Base-by-base conservation (phyloP, 23 tunicate genomes). In the Oikopleura dioica region DNA sequence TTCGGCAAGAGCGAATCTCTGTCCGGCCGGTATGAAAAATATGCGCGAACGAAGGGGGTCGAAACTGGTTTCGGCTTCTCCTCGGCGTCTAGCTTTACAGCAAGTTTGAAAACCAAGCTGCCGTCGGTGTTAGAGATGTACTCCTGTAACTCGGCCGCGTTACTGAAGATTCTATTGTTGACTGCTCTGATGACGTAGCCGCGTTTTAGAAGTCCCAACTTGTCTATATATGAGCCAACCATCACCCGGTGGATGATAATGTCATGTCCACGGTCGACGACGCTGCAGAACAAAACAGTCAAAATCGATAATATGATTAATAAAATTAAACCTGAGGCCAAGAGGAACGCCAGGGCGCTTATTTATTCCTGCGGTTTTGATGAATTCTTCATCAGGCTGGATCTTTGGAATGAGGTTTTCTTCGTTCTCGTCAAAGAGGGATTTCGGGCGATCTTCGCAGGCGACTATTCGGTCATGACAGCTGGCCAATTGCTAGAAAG, bases 331-430 rank as follows among this genome's bases (percentile, higher is more conserved):
- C 72, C 72, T 63, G 29, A 63, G 33, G 2, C 72, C 72, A 31
- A 63, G 72, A 28, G 72, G 72, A 16, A 63, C 33, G 2, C 72
- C 72, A 2, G 72, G 33, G 4, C 26, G 16, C 26, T 63, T 63
- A 31, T 63, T 63, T 63, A 63, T 63, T 63, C 72, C 72, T 23
- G 33, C 72, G 26, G 72, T 63, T 63, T 63, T 63, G 29, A 63
- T 63, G 72, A 63, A 63, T 63, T 63, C 72, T 21, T 63, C 72
- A 63, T 63, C 26, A 2, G 16, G 72, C 26, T 63, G 30, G 26
- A 63, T 63, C 26, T 63, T 63, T 28, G 72, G 72, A 63, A 63
- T 63, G 26, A 4, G 9, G 21, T 44, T 44, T 21, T 9, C 21
- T 21, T 44, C 16, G 21, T 44, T 63, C 26, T 23, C 30, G n/a